Percentiles rank a stretch among this genome's conserved stretches.
Conservation (phyloP, 2,888 invertebrate genomes). For the Noctua comes region DNA sequence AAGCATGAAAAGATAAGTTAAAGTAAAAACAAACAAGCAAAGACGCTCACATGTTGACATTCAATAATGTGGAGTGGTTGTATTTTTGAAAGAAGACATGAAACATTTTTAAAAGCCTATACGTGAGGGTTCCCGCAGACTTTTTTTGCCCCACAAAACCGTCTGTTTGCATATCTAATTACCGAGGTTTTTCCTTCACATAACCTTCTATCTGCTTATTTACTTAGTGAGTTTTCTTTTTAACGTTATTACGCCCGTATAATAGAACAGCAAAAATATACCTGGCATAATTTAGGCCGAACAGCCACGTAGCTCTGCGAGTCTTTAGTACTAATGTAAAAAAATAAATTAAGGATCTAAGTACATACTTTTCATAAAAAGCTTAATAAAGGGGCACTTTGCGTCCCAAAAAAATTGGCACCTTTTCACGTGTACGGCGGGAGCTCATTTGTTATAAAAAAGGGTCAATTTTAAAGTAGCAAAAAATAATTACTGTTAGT, state of each 20-base stretch:
- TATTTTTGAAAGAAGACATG: not conserved
- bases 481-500: constrained; percentile 7
- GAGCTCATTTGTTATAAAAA: constrained; percentile 27
- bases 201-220: not conserved
- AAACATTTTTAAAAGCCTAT: not conserved
- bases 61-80: not conserved
- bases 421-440: not conserved
- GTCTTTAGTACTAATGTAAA: not conserved
- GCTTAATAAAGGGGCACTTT: constrained; percentile 1
- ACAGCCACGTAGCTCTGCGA: not conserved
- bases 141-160: not conserved
- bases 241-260: not conserved
- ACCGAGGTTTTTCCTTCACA: not conserved
- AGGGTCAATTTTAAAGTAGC: not conserved
- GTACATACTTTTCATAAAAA: constrained; percentile 16
- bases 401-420: constrained; percentile 5
- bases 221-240: not conserved
- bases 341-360: constrained; percentile 18
- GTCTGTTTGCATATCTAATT: not conserved
- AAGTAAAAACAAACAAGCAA: not conserved
- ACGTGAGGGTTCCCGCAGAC: not conserved
- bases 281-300: not conserved
- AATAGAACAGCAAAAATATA: not conserved
- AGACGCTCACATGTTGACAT: not conserved
- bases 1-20: not conserved